Evolutionary conservation across 2,888 invertebrate genomes (phyloP), one percentile per base, ranked within the genome.

Genomic region (Athalia circularis): DNA sequence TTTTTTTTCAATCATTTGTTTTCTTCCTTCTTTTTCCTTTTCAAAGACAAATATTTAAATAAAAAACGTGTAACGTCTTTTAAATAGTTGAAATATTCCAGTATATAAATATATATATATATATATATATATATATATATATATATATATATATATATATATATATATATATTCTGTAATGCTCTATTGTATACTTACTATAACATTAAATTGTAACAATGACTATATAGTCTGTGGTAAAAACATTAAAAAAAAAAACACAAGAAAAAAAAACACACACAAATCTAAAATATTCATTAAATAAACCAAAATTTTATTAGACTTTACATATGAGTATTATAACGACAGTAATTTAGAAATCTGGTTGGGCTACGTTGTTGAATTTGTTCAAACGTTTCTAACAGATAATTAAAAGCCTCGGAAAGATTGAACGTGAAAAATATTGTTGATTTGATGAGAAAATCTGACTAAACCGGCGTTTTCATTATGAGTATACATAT

Each of bases 11-110:
- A 29, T 29, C 2, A 29, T 1, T 29, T 29, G 29, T 29, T 29
- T 29, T 29, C 29, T 29, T 29, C 2, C 2, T 29, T 2, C 29
- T 29, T 2, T 29, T 1, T 29, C 29, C 47, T 72, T 57, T 72
- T 72, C 43, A 59, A 59, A 59, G 59, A 59, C 59, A 72, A 72
- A 72, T 72, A 72, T 72, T 59, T 6, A 15, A 62, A 11, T 62
- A 13, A 62, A 62, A 72, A 59, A 59, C 72, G 47, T 72, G 47
- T 45, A 72, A 72, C 72, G 72, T 72, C 57, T 72, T 72, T 72
- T 72, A 72, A 72, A 72, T 72, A 59, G 72, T 72, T 47, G 59
- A 72, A 59, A 72, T 72, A 57, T 45, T 45, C 47, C 43, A 59
- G 15, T 47, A 72, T 72, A 59, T 59, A 29, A 29, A 29, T 29